Percentiles rank a stretch among this genome's conserved stretches.
Evolutionary conservation across 1,140 invertebrate genomes (phyloP).

Genomic region (Meloidogyne exigua): DNA sequence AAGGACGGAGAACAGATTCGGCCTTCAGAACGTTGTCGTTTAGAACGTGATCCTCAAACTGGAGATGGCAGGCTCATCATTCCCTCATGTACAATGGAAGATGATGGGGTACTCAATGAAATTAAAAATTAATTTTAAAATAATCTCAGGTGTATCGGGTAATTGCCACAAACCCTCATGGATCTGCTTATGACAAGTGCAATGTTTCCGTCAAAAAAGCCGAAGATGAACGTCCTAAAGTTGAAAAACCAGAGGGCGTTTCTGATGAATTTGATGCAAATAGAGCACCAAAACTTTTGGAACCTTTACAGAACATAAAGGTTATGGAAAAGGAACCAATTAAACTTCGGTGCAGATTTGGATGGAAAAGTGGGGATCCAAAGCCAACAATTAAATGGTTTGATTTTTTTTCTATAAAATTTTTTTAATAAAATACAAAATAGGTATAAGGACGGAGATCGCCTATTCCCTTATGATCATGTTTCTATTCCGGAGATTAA

Average conservation of each 20-base stretch:
- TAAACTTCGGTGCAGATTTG: constrained; percentile 76
- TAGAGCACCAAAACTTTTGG: constrained; percentile 59
- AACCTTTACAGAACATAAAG: constrained; percentile 57
- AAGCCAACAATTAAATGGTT: constrained; percentile 73
- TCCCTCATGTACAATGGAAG: constrained; percentile 53
- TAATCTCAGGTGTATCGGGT: constrained; percentile 42
- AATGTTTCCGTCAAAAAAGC: constrained; percentile 56
- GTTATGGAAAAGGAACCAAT: constrained; percentile 75
- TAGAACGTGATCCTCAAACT: constrained; percentile 48
- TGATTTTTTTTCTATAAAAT: not conserved
- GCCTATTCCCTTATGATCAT: constrained; percentile 56
- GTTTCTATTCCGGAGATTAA: constrained; percentile 53
- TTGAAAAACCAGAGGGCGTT: constrained; percentile 7
- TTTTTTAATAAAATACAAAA: not conserved
- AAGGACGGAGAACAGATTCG: constrained; percentile 60
- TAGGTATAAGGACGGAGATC: constrained; percentile 61
- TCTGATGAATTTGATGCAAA: constrained; percentile 45
- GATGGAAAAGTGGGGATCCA: constrained; percentile 73
- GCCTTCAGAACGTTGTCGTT: constrained; percentile 55
- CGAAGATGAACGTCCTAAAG: constrained; percentile 26
- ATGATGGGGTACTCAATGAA: constrained; percentile 46
- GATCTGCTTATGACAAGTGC: constrained; percentile 60
- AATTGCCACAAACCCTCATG: constrained; percentile 62
- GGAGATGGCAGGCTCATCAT: constrained; percentile 59
- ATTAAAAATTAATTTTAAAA: constrained; percentile 8